Evolutionary conservation across 2,888 invertebrate genomes (phyloP).

Genomic region (Ariolimax columbianus): DNA sequence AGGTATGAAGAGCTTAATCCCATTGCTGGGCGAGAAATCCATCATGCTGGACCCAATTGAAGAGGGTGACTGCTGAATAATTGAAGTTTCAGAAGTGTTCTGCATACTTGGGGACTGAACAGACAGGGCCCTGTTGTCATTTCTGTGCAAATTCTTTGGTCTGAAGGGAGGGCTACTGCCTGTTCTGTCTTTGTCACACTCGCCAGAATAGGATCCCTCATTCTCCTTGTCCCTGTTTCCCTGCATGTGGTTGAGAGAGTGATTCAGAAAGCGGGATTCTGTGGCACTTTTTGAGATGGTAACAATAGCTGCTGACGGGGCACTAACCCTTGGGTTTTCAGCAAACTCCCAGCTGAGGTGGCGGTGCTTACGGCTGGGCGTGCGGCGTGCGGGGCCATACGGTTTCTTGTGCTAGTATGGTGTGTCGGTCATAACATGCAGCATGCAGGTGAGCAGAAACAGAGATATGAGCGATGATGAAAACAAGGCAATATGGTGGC

Average conservation of each 20-base stretch:
- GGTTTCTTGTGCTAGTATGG: slow-evolving; percentile 69
- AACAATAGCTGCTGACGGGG: neutral
- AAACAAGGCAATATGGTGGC: neutral
- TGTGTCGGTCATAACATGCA: neutral
- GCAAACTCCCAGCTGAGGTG: slow-evolving; percentile 52
- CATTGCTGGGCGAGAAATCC: slow-evolving; percentile 81
- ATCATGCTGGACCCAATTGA: slow-evolving; percentile 47
- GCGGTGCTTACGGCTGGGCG: slow-evolving; percentile 65
- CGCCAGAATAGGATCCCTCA: slow-evolving; percentile 9
- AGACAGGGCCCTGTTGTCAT: slow-evolving; percentile 28
- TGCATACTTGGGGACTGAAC: slow-evolving; percentile 44
- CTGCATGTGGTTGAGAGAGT: slow-evolving; percentile 43
- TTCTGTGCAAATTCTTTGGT: slow-evolving; percentile 23
- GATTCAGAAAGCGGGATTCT: slow-evolving; percentile 24
- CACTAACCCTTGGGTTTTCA: neutral
- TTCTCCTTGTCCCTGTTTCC: slow-evolving; percentile 36
- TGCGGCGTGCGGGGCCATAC: slow-evolving; percentile 70
- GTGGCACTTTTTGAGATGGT: neutral
- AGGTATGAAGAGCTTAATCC: slow-evolving; percentile 76
- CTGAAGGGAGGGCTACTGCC: slow-evolving; percentile 38
- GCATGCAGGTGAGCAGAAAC: neutral
- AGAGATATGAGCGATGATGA: neutral
- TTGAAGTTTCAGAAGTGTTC: slow-evolving; percentile 32
- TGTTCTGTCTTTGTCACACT: neutral
- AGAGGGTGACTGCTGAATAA: slow-evolving; percentile 36